A percentile compares a stretch with the other conserved stretches of the same genome.
Conservation (phyloP, 2,888 invertebrate genomes). For the Panopea generosa region DNA sequence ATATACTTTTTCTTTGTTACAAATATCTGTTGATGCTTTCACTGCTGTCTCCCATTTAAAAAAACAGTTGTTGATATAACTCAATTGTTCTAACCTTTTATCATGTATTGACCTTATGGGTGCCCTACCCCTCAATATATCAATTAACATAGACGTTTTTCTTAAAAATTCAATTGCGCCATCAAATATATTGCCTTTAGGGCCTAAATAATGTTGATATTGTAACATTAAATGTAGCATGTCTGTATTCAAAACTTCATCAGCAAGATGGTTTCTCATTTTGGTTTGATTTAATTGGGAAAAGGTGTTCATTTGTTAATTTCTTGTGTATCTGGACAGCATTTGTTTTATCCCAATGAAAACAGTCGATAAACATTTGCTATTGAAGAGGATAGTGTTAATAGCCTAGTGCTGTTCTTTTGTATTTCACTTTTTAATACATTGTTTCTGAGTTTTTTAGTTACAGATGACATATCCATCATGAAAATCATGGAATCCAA, state of each 20-base stretch:
- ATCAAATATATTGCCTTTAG: constrained; percentile 27
- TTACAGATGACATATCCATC: constrained; percentile 38
- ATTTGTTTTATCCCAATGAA: constrained; percentile 49
- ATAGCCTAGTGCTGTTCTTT: constrained; percentile 20
- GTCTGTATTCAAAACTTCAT: constrained; percentile 33
- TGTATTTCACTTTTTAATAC: constrained; percentile 35
- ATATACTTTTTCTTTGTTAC: not conserved
- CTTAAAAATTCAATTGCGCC: constrained; percentile 31
- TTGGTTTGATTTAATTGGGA: constrained; percentile 35
- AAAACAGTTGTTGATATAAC: constrained; percentile 24
- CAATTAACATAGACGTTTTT: constrained; percentile 30
- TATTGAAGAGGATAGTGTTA: constrained; percentile 31
- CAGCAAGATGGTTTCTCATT: constrained; percentile 51
- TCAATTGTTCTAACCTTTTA: no score
- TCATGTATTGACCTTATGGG: constrained; percentile 8
- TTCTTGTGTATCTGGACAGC: constrained; percentile 35
- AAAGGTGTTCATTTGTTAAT: constrained; percentile 44
- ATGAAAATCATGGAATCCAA: not conserved
- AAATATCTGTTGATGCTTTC: not conserved
- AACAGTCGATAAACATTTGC: constrained; percentile 51
- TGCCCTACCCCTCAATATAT: constrained; percentile 21
- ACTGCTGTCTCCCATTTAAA: not conserved
- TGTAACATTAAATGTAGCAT: constrained; percentile 36
- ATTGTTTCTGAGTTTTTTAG: constrained; percentile 55
- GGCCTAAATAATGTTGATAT: constrained; percentile 28